phyloP scores from a whole-genome alignment of 2,113 vertebrate genomes.

The Vidua macroura region DNA sequence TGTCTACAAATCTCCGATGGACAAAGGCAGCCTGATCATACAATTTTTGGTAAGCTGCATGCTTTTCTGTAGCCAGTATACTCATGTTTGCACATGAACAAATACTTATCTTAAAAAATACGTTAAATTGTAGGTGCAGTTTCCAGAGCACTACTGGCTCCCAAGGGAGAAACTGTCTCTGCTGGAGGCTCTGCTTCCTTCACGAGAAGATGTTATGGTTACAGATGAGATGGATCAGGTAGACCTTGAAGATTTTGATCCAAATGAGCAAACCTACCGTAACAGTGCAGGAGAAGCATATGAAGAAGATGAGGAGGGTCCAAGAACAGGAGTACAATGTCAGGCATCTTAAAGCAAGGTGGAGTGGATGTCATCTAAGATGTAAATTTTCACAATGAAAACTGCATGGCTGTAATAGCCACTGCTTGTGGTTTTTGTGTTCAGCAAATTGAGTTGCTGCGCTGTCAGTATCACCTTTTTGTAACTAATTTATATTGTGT shows the following conservation, averaged over 20 bases:
- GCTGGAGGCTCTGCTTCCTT: conserved; percentile 87
- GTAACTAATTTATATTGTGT: conserved; percentile 70
- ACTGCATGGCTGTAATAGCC: conserved; percentile 59
- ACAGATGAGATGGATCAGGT: conserved; percentile 94
- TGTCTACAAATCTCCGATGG: conserved; percentile 83
- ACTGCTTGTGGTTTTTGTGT: conserved; percentile 59
- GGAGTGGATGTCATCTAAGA: neutral
- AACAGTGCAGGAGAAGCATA: conserved; percentile 78
- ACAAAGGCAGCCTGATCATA: conserved; percentile 87
- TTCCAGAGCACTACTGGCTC: conserved; percentile 90
- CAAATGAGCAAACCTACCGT: conserved; percentile 70
- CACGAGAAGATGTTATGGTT: conserved; percentile 82
- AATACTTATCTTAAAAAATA: neutral
- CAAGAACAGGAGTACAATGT: conserved; percentile 86
- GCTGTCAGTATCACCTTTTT: conserved; percentile 63
- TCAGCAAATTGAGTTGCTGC: conserved; percentile 67
- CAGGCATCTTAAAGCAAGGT: conserved; percentile 79
- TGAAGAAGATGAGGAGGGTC: conserved; percentile 84
- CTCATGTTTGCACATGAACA: fast-evolving
- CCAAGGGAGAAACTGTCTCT: conserved; percentile 81
- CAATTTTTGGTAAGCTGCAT: conserved; percentile 82
- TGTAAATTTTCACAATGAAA: conserved; percentile 71
- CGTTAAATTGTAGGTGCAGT: conserved; percentile 77
- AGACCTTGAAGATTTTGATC: conserved; percentile 83
- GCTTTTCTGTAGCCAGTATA: neutral